Evolutionary conservation across 2,797 vertebrate genomes (phyloP), one percentile per base, ranked within the genome.

Genomic region (Petrocephalus sullivani): DNA sequence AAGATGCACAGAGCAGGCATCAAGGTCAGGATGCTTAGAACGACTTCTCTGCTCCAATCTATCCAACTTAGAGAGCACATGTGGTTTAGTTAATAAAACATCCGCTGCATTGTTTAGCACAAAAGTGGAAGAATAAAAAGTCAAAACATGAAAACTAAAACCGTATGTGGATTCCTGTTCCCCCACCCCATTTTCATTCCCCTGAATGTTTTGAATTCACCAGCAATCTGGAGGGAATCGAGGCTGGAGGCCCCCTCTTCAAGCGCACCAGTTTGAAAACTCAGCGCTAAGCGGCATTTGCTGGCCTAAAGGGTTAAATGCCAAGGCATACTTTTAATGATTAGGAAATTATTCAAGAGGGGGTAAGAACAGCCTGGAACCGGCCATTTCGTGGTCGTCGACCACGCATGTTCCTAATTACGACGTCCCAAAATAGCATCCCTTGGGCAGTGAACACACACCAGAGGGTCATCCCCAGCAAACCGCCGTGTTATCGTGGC

Each of bases 31-130:
- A 56, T 81, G 14, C 33, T 0, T 56, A 9, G 23, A 87, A 23
- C 28, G 56, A 81, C 75, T 49, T 81, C 75, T 46, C 75, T 49
- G 19, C 16, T 9, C 23, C 12, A n/a, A 71, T 60, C 94, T 94
- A 94, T 94, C 93, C 86, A 88, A 90, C 91, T 93, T 91, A 90
- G 3, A 92, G 91, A 91, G 92, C 93, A 94, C 94, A 95, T 94
- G 95, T 94, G 94, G 92, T 93, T 94, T 94, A 93, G 94, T 93
- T 95, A 95, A 94, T 93, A 95, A 96, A 96, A 96, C 95, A 95
- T 96, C 95, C 95, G 94, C 94, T 93, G 93, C 51, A 75, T 87
- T 87, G 64, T 87, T 87, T 87, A 87, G 90, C 89, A 92, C 86
- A 90, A 90, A 89, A 41, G 64, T 33, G 88, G 46, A 87, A 12